These are phyloP conservation scores for Heliornis fulica DNA, from an alignment of 2,113 vertebrate genomes.

Conservation along the genomic window DNA sequence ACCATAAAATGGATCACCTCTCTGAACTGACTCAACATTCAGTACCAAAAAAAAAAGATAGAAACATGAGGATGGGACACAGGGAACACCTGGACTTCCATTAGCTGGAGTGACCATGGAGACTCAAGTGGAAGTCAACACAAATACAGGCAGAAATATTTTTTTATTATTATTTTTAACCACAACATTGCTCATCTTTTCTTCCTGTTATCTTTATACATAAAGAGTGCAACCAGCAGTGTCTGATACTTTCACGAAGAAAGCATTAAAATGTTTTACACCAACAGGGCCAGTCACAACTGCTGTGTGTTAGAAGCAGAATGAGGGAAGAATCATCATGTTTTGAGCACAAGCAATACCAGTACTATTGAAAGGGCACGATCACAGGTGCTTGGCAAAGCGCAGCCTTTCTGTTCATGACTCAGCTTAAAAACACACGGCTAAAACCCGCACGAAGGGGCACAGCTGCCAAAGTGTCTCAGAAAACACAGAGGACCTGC, in stretches of 20 bases:
- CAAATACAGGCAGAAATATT: not conserved
- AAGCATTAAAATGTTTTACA: not conserved
- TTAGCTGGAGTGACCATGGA: not conserved
- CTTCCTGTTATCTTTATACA: not conserved
- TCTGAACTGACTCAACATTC: not conserved
- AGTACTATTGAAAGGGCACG: fast-evolving
- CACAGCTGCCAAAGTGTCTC: not conserved
- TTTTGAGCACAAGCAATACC: not conserved
- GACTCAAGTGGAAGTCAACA: not conserved
- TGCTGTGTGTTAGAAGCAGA: not conserved
- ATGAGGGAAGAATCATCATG: fast-evolving
- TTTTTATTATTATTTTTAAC: not conserved
- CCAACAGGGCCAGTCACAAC: not conserved
- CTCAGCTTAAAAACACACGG: not conserved
- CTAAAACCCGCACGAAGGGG: not conserved
- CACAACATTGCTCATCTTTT: not conserved
- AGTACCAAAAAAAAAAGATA: not conserved
- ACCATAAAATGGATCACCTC: not conserved
- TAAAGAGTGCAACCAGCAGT: not conserved
- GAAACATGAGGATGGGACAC: not conserved
- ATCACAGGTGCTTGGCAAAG: not conserved
- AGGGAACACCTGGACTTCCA: not conserved
- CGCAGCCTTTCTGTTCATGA: not conserved
- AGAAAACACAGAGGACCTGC: not conserved
- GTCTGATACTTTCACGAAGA: not conserved